Evolutionary conservation across 2,113 vertebrate genomes (phyloP).

Genomic region (Cyphomyrus discorhynchus): DNA sequence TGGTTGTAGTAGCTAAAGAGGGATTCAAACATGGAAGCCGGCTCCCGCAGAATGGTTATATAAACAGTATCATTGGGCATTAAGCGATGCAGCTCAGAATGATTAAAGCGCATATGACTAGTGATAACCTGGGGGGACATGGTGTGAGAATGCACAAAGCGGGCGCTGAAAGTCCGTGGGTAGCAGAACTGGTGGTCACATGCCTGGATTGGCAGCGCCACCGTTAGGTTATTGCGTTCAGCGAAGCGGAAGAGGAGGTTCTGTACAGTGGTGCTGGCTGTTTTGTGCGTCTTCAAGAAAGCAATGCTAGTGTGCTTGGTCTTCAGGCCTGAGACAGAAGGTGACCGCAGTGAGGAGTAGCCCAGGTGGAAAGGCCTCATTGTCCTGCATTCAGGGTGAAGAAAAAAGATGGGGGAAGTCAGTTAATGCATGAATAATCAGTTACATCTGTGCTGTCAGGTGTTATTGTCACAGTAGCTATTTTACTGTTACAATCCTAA

Average conservation of each 20-base stretch:
- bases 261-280: constrained; percentile 64
- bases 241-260: constrained; percentile 81
- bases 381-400: constrained; percentile 48
- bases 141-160: constrained; percentile 72
- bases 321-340: constrained; percentile 35
- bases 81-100: constrained; percentile 55
- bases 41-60: constrained; percentile 75
- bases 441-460: not conserved
- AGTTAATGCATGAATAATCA: not conserved
- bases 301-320: constrained; percentile 68
- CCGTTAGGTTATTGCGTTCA: constrained; percentile 72
- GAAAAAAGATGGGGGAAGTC: not conserved
- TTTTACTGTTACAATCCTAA: not conserved
- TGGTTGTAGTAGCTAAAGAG: constrained; percentile 78
- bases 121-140: constrained; percentile 64
- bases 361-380: constrained; percentile 50
- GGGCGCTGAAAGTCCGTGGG: constrained; percentile 63
- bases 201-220: constrained; percentile 67
- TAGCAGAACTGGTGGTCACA: constrained; percentile 83
- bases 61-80: constrained; percentile 72
- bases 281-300: constrained; percentile 70
- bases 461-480: not conserved
- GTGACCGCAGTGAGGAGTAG: constrained; percentile 42
- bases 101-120: constrained; percentile 75
- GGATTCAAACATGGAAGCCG: constrained; percentile 77